Evolutionary conservation across 53 echinoderm and acorn worm genomes (phyloP).

Genomic region (Paelopatides confundens): DNA sequence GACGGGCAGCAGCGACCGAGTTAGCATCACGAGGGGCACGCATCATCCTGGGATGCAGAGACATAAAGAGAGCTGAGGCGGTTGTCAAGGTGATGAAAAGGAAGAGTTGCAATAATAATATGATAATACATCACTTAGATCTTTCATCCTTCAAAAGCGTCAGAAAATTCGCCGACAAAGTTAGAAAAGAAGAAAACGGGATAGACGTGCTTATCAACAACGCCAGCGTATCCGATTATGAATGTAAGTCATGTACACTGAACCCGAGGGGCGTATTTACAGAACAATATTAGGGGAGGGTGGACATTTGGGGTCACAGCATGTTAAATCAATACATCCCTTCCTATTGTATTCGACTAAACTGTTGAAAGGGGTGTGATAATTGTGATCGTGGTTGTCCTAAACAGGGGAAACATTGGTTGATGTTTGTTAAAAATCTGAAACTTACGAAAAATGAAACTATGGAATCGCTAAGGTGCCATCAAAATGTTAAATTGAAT

Average conservation of each 20-base stretch:
- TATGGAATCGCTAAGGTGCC: too few species aligned
- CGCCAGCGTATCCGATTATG: conserved; percentile 60
- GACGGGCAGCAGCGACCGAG: conserved; percentile 68
- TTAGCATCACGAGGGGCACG: conserved; percentile 79
- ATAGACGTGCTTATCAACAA: conserved; percentile 90
- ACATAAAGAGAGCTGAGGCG: conserved; percentile 64
- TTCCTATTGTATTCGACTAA: too few species aligned
- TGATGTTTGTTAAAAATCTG: too few species aligned
- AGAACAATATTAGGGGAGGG: too few species aligned
- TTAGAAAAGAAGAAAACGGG: conserved; percentile 58
- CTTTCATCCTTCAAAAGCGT: conserved; percentile 68
- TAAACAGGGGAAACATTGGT: too few species aligned
- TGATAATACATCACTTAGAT: conserved; percentile 69
- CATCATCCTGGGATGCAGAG: conserved; percentile 83
- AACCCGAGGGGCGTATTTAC: too few species aligned
- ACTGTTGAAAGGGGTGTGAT: too few species aligned
- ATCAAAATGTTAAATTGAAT: too few species aligned
- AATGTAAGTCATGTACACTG: conserved; percentile 10
- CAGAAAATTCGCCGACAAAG: conserved; percentile 62
- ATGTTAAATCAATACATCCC: too few species aligned
- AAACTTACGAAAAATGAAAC: too few species aligned
- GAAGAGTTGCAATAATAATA: conserved; percentile 62
- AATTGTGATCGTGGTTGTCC: too few species aligned
- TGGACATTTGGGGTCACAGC: too few species aligned
- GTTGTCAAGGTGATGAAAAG: conserved; percentile 63